Conservation (phyloP, 2,113 vertebrate genomes). For the Xiphias gladius region DNA sequence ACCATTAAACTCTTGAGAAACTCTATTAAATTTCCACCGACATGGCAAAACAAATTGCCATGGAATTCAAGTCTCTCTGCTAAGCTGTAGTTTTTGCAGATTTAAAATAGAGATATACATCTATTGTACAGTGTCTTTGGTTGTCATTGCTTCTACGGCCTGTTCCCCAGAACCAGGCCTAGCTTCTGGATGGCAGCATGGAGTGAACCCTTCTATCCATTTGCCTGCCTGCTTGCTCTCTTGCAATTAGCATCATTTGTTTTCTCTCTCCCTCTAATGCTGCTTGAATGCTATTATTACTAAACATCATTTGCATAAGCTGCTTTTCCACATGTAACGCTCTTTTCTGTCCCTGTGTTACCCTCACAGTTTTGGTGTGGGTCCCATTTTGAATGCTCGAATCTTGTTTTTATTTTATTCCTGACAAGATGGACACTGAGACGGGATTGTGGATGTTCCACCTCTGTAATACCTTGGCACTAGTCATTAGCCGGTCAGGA, state of each 20-base stretch:
- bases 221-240: slow-evolving; percentile 47
- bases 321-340: slow-evolving; percentile 70
- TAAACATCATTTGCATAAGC: slow-evolving; percentile 77
- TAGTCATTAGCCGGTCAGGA: slow-evolving; percentile 34
- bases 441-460: slow-evolving; percentile 29
- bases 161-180: slow-evolving; percentile 1
- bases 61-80: slow-evolving; percentile 8
- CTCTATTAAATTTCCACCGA: slow-evolving; percentile 39
- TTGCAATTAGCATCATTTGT: slow-evolving; percentile 70
- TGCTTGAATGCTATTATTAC: slow-evolving; percentile 74
- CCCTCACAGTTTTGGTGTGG: slow-evolving; percentile 40
- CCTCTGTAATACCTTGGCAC: slow-evolving; percentile 24
- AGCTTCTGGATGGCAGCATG: slow-evolving; percentile 57
- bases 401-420: slow-evolving; percentile 18
- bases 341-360: slow-evolving; percentile 57
- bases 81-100: slow-evolving; percentile 23
- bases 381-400: slow-evolving; percentile 51
- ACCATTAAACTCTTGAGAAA: slow-evolving; percentile 5
- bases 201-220: slow-evolving; percentile 62
- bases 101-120: slow-evolving; percentile 30
- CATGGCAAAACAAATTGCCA: slow-evolving; percentile 19
- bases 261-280: slow-evolving; percentile 59
- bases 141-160: slow-evolving; percentile 8
- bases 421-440: slow-evolving; percentile 57
- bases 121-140: slow-evolving; percentile 17